Evolutionary conservation across 2,888 invertebrate species (phyloP).

Genomic region (Rutpela maculata): DNA sequence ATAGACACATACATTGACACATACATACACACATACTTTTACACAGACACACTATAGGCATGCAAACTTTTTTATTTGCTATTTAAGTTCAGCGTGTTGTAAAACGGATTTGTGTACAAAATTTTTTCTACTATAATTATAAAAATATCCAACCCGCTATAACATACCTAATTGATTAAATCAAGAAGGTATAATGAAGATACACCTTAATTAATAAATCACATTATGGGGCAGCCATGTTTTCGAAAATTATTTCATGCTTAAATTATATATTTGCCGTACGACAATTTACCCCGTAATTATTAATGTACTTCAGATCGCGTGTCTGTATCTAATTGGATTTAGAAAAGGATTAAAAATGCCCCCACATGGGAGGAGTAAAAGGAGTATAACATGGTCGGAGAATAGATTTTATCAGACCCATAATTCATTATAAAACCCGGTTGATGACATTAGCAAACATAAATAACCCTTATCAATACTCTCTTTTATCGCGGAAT

Average conservation of each 20-base stretch:
- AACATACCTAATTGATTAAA: no score
- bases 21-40: no score
- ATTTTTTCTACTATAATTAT: no score
- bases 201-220: neutral
- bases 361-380: conserved; percentile 12
- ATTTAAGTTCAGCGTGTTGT: no score
- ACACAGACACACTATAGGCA: no score
- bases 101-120: no score
- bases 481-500: conserved; percentile 62
- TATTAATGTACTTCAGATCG: conserved; percentile 14
- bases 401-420: conserved; percentile 36
- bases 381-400: conserved; percentile 35
- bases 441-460: conserved; percentile 63
- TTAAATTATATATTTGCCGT: conserved; percentile 1
- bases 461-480: conserved; percentile 66
- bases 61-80: no score
- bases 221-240: neutral
- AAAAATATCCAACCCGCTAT: no score
- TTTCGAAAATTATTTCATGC: neutral
- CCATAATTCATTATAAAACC: conserved; percentile 62
- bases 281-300: neutral
- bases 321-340: conserved; percentile 17
- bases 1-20: no score
- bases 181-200: neutral
- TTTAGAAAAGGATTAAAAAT: conserved; percentile 34